Evolutionary conservation across 2,888 invertebrate genomes (phyloP).

Genomic region (Shargacucullia verbasci): DNA sequence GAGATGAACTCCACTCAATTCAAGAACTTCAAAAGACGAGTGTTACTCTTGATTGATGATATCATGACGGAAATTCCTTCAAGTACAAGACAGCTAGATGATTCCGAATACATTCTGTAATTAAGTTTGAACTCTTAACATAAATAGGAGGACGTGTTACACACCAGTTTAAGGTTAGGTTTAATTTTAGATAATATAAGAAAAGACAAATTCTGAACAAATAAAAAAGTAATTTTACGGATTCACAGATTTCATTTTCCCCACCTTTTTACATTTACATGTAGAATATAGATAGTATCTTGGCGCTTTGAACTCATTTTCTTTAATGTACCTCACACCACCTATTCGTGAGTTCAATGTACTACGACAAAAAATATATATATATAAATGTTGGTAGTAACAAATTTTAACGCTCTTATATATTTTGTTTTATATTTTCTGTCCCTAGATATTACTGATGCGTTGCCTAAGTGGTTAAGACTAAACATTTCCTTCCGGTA

Average conservation of each 20-base stretch:
- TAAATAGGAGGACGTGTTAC: conserved; percentile 3
- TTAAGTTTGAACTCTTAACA: not conserved
- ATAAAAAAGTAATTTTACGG: not conserved
- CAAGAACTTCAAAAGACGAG: conserved; percentile 59
- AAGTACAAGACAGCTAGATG: conserved; percentile 4
- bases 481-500: too few relatives aligned
- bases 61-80: conserved; percentile 43
- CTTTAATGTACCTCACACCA: not conserved
- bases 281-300: too few relatives aligned
- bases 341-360: too few relatives aligned
- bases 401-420: too few relatives aligned
- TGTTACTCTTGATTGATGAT: conserved; percentile 52
- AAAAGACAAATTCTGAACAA: not conserved
- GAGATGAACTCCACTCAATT: conserved; percentile 60
- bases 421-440: too few relatives aligned
- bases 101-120: conserved; percentile 26
- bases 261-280: not conserved
- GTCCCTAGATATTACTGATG: too few relatives aligned
- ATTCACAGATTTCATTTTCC: not conserved
- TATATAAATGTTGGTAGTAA: too few relatives aligned
- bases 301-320: not conserved
- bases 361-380: too few relatives aligned
- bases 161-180: not conserved
- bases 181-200: conserved; percentile 5
- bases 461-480: too few relatives aligned